Base-by-base conservation (phyloP, 2,797 vertebrate species). In the Hippopotamyrus pictus region DNA sequence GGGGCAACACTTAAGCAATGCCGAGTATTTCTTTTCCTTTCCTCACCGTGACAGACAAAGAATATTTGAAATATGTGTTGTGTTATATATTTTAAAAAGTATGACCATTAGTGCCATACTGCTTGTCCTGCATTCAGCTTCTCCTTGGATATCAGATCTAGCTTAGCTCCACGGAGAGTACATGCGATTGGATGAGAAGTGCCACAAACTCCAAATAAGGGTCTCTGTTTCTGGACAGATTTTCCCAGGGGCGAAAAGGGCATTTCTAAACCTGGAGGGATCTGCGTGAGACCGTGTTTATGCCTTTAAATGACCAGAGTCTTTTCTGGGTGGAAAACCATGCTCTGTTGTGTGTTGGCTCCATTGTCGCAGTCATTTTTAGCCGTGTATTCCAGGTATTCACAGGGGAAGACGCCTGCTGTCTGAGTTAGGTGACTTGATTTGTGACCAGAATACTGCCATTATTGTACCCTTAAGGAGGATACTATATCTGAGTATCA, bases 261-360 rank as follows among this genome's bases (percentile, higher is more conserved):
- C 29, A 87, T 87, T 87, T 87, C 85, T 87, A 87, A 87, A 59
- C 85, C 33, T 37, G 85, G 85, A 37, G 33, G 37, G 29, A 37
- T 86, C 14, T n/a, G 25, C 44, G 29, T 86, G 50, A 51, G 29
- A 57, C 85, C n/a, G 6, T 37, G 82, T 84, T 51, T 46, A 79
- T 44, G 73, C 41, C 41, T 79, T n/a, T 44, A n/a, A 46, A 46
- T n/a, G 73, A 79, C 73, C 73, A n/a, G 41, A 46, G 17, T n/a
- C 2, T 41, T 79, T 46, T 79, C 73, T 46, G 33, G 33, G 14
- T 19, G 73, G n/a, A 44, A 44, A 44, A n/a, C 37, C 44, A 19
- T n/a, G 17, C 46, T 19, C 17, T 46, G 37, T n/a, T 79, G 37
- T 44, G 5, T 9, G 73, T 46, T 46, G 44, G 41, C 73, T 9